phyloP scores from a whole-genome alignment of 2,888 invertebrate genomes.

The Andrena marginata region DNA sequence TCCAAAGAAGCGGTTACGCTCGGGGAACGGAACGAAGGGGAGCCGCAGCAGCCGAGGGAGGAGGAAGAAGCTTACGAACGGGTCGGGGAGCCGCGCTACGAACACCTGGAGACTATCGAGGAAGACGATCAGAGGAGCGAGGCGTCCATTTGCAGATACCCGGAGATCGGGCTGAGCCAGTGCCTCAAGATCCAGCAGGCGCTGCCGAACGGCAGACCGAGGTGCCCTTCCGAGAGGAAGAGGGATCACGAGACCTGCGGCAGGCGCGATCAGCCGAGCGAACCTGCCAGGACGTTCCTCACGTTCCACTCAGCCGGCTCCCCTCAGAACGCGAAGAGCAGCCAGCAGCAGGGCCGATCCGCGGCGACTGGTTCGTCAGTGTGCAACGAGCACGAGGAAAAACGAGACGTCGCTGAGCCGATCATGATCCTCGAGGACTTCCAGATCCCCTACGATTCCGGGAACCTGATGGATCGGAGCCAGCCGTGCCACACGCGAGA shows the following conservation, averaged over 20 bases:
- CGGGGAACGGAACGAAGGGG: conserved; percentile 12
- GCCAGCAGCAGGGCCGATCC: conserved; percentile 21
- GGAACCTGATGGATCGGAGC: conserved; percentile 14
- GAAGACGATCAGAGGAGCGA: conserved; percentile 71
- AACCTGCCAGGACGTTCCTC: conserved; percentile 69
- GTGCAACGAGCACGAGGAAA: conserved; percentile 35
- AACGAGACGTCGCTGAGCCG: conserved; percentile 33
- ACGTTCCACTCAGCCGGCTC: conserved; percentile 68
- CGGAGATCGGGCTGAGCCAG: conserved; percentile 71
- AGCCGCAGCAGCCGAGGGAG: conserved; percentile 4
- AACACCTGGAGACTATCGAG: conserved; percentile 70
- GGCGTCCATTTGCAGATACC: conserved; percentile 63
- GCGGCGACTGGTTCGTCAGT: conserved; percentile 21
- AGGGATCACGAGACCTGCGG: conserved; percentile 38
- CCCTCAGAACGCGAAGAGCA: conserved; percentile 34
- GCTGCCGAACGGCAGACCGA: conserved; percentile 62
- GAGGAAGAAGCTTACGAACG: conserved; percentile 65
- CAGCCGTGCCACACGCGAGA: conserved; percentile 62
- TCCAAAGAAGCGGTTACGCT: conserved; percentile 42
- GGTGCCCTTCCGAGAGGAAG: conserved; percentile 34
- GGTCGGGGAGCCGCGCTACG: conserved; percentile 62
- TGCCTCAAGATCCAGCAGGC: conserved; percentile 68
- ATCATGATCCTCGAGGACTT: conserved; percentile 60
- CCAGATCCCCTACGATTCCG: conserved; percentile 37
- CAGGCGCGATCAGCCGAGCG: conserved; percentile 65